phyloP scores from a whole-genome alignment of 1,140 invertebrate species.

The Nephotettix cincticeps region DNA sequence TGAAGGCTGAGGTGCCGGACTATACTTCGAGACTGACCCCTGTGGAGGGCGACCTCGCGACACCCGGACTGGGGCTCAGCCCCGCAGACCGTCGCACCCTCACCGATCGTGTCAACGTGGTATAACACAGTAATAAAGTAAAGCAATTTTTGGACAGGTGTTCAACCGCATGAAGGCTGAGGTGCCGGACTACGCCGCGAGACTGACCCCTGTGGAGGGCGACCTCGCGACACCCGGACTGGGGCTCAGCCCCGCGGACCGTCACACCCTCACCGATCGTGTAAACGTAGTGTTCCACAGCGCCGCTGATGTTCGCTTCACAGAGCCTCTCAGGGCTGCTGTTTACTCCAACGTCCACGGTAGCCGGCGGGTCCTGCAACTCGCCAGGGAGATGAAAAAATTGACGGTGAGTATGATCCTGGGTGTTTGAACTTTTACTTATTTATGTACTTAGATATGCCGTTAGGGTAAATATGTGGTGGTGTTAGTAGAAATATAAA shows the following conservation, averaged over 20 bases:
- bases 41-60: no score
- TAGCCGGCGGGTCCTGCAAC: conserved; percentile 68
- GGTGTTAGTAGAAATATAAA: no score
- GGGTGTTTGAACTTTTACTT: no score
- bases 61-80: no score
- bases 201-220: conserved; percentile 42
- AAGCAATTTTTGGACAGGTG: no score
- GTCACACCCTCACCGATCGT: conserved; percentile 42
- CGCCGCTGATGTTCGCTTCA: conserved; percentile 85
- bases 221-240: conserved; percentile 53
- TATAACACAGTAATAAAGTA: no score
- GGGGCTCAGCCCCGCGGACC: conserved; percentile 51
- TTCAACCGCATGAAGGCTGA: conserved; percentile 1
- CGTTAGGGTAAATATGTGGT: no score
- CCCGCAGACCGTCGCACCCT: no score
- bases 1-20: no score
- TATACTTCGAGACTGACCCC: no score
- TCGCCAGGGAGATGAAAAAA: conserved; percentile 73
- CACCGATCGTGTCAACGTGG: no score
- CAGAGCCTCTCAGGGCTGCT: conserved; percentile 70
- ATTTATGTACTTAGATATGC: no score
- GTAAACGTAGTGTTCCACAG: conserved; percentile 39
- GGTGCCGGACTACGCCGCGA: neutral
- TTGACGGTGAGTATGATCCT: conserved; percentile 57
- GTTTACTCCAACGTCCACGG: conserved; percentile 74